phyloP scores from a whole-genome alignment of 2,113 vertebrate species.

The Myrmecobius fasciatus region DNA sequence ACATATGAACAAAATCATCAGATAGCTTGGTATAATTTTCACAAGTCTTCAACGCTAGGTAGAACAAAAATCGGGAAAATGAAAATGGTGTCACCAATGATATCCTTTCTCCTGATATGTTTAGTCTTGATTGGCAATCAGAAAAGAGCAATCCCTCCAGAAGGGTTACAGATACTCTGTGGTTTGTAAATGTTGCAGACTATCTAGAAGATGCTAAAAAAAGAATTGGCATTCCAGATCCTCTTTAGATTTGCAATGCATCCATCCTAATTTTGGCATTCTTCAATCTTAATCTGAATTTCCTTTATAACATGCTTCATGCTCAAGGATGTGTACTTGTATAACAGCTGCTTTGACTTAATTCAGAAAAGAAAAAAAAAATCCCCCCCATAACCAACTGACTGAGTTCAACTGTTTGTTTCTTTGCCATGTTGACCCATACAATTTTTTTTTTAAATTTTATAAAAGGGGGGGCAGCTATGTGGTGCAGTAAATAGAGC shows the following conservation, averaged over 20 bases:
- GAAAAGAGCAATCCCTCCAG: neutral
- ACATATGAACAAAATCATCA: neutral
- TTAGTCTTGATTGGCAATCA: neutral
- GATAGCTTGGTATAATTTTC: neutral
- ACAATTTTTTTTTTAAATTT: neutral
- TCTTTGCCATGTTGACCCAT: neutral
- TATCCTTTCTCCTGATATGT: neutral
- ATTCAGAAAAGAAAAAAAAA: neutral
- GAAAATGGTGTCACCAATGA: neutral
- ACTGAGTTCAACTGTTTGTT: neutral
- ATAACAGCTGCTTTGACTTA: neutral
- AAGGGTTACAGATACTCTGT: neutral
- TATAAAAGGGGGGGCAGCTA: no score
- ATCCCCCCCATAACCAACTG: no score
- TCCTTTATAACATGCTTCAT: neutral
- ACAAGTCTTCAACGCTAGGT: neutral
- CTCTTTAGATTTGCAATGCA: neutral
- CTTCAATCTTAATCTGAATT: neutral
- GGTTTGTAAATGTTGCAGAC: neutral
- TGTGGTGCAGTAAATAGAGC: no score
- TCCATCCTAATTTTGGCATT: neutral
- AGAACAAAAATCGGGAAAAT: neutral
- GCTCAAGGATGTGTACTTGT: neutral
- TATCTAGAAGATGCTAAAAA: neutral
- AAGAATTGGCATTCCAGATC: neutral